Evolutionary conservation across 2,113 vertebrate species (phyloP).

Genomic region (Axis porcinus): DNA sequence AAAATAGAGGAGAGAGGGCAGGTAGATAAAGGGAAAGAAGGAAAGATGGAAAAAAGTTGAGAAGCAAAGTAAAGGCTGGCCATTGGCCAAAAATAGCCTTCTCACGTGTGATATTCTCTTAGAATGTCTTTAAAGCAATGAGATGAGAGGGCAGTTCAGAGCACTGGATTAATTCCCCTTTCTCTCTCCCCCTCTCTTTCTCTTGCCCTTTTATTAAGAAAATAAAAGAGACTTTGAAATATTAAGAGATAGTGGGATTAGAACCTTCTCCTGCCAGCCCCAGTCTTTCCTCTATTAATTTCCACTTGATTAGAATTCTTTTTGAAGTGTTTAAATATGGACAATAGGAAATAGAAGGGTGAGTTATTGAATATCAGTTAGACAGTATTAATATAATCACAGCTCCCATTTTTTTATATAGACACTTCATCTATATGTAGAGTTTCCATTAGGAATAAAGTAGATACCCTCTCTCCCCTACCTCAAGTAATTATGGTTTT

Average conservation of each 20-base stretch:
- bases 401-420: slow-evolving; percentile 84
- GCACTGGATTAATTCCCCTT: slow-evolving; percentile 98
- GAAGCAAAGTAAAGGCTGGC: slow-evolving; percentile 85
- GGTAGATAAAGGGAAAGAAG: slow-evolving; percentile 19
- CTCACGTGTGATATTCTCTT: slow-evolving; percentile 87
- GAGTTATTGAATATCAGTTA: slow-evolving; percentile 99
- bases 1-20: neutral
- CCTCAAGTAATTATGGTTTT: slow-evolving; percentile 85
- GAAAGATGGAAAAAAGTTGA: slow-evolving; percentile 48
- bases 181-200: slow-evolving; percentile 77
- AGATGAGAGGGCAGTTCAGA: slow-evolving; percentile 98
- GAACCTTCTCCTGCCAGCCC: slow-evolving; percentile 96
- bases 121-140: slow-evolving; percentile 96
- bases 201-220: slow-evolving; percentile 91
- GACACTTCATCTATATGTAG: slow-evolving; percentile 87
- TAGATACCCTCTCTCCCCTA: slow-evolving; percentile 80
- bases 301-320: slow-evolving; percentile 99
- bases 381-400: slow-evolving; percentile 97
- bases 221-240: slow-evolving; percentile 99
- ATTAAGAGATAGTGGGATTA: slow-evolving; percentile 99
- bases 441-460: slow-evolving; percentile 86
- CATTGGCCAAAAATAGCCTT: slow-evolving; percentile 86
- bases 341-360: slow-evolving; percentile 98
- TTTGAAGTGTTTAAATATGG: slow-evolving; percentile 99
- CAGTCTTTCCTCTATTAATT: slow-evolving; percentile 98